Conservation (phyloP, 2,888 invertebrate genomes). For the Melinopterus prodromus region DNA sequence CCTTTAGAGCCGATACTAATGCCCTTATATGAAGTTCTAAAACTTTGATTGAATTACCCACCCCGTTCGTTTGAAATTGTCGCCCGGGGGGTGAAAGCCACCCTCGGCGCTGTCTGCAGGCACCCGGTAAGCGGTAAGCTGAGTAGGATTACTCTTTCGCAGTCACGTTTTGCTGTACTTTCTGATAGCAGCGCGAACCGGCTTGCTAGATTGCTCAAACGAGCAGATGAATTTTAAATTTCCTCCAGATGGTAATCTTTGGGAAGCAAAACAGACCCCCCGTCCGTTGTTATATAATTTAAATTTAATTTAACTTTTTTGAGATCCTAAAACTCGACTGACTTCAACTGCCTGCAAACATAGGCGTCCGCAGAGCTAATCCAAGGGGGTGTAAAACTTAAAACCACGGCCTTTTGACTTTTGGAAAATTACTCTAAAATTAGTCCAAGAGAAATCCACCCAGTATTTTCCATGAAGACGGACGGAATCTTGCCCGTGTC, state of each 20-base stretch:
- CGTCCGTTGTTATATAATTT: neutral
- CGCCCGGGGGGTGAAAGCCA: neutral
- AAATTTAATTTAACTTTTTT: neutral
- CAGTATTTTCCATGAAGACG: too few relatives aligned
- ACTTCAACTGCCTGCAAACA: too few relatives aligned
- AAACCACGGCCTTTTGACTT: too few relatives aligned
- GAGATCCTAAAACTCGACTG: neutral
- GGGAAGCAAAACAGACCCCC: neutral
- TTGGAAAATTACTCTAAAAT: too few relatives aligned
- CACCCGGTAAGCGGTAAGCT: neutral
- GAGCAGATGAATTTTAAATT: neutral
- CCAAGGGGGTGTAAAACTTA: too few relatives aligned
- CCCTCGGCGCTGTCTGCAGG: neutral
- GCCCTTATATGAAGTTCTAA: constrained; percentile 13
- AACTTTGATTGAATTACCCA: constrained; percentile 23
- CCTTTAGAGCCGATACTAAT: neutral
- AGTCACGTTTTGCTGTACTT: constrained; percentile 16
- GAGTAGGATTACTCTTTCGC: constrained; percentile 13
- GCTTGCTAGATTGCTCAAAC: neutral
- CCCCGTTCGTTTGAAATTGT: neutral
- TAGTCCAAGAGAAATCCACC: too few relatives aligned
- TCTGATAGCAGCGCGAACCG: constrained; percentile 11
- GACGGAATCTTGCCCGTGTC: too few relatives aligned
- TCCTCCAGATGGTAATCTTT: neutral
- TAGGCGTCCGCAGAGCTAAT: too few relatives aligned